Evolutionary conservation across 2,113 vertebrate genomes (phyloP), one percentile per base, ranked within the genome.

Genomic region (Ptyas mucosa): DNA sequence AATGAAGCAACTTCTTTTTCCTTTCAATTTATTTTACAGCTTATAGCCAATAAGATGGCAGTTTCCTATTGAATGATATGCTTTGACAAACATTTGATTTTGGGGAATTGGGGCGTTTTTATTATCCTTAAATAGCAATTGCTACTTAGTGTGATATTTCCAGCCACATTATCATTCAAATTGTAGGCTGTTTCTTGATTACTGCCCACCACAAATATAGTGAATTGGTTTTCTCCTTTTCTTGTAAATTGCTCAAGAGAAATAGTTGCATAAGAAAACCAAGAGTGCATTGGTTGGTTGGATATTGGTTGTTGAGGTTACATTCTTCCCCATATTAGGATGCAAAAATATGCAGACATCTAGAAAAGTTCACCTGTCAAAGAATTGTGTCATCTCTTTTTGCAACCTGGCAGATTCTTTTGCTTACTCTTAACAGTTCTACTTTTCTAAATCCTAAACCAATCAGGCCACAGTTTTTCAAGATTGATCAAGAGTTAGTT

Each of bases 1-100:
- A n/a, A n/a, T n/a, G n/a, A n/a, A n/a, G n/a, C n/a, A n/a, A n/a
- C n/a, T n/a, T n/a, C n/a, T n/a, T n/a, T n/a, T n/a, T n/a, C n/a
- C n/a, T n/a, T n/a, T n/a, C n/a, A n/a, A 88, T 29, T 57, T 23
- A 26, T 89, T 24, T 88, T 54, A 21, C 75, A 1, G 20, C 0
- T 57, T 81, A 91, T 86, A 24, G 86, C n/a, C 52, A 85, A 24
- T 94, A 92, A 91, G 90, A 95, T 87, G 55, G 49, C 90, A 43
- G 88, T n/a, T 0, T 15, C 91, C 94, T 53, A 46, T 85, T 91
- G 87, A 94, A 93, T 15, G 15, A 0, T 6, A 15, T 81, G 91
- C 85, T 88, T 87, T 58, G 94, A 88, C 90, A 81, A 91, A 91
- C 24, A 34, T 94, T 93, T 96, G 93, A 94, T 91, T 94, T 88